Evolutionary conservation across 2,113 vertebrate genomes (phyloP), one percentile per base, ranked within the genome.

Genomic region (Phyllostomus discolor): DNA sequence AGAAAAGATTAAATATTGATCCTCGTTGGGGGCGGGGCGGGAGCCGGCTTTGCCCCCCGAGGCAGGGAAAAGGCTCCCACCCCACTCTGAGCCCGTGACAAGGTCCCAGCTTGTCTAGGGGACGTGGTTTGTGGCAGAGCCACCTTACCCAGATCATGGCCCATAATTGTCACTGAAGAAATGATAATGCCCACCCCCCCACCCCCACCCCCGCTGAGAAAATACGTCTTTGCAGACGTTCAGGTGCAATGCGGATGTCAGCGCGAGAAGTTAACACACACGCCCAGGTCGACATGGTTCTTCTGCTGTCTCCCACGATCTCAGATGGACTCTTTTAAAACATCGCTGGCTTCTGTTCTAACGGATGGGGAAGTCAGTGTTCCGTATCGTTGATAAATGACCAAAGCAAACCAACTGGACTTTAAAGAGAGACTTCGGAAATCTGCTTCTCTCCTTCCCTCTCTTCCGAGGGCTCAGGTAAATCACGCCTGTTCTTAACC

Each of bases 1-100:
- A 94, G 88, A 91, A 88, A 91, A 96, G 96, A 96, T 95, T 38
- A 73, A 92, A 62, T 95, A 73, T 83, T 48, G 88, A 92, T 95
- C 54, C 5, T 14, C 17, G 3, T 22, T 17, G 35, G 46, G 7
- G 15, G 2, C 24, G 1, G 41, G 80, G 67, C 28, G 3, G 20
- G 20, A 46, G 4, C 10, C 35, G 35, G 43, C 33, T 38, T 41
- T 35, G 24, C 41, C 9, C 43, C 50, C 67, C 54, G 0, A 11
- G 2, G 3, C 38, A 2, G 10, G 22, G 20, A 19, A 4, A 10
- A 33, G 33, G 31, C 33, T 35, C 64, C 16, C 2, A 7, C 50
- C 19, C 12, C 20, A 12, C 80, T 15, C 15, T 2, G 2, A 1
- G n/a, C 10, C 59, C 35, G 2, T 22, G n/a, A 85, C 16, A 7